Percentiles rank a stretch among this genome's conserved stretches.
phyloP scores from a whole-genome alignment of 2,113 vertebrate genomes.

The Bucco capensis region DNA sequence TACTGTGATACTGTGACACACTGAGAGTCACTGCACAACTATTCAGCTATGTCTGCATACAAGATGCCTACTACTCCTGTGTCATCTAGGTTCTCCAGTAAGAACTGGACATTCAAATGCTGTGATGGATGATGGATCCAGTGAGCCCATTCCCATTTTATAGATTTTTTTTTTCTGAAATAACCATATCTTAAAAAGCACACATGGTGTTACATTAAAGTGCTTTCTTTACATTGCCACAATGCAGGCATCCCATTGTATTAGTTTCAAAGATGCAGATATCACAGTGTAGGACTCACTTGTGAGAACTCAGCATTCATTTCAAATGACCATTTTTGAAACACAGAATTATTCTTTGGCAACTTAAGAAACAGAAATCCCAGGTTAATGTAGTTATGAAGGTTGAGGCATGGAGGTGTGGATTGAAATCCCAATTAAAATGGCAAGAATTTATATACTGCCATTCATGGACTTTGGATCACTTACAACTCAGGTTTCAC shows the following conservation, averaged over 20 bases:
- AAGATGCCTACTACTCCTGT: neutral
- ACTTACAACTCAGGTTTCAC: neutral
- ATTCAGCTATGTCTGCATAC: neutral
- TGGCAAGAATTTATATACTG: neutral
- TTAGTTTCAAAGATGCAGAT: neutral
- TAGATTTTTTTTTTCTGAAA: neutral
- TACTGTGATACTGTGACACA: too few relatives aligned
- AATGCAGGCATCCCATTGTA: neutral
- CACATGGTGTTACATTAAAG: neutral
- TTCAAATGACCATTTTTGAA: neutral
- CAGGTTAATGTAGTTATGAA: neutral
- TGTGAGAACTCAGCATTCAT: neutral
- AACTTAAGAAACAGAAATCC: neutral
- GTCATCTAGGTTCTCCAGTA: neutral
- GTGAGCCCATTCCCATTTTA: neutral
- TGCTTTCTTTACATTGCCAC: neutral
- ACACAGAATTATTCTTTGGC: neutral
- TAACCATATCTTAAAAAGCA: neutral
- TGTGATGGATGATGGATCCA: neutral
- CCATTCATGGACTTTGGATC: neutral
- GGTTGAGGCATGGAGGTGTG: neutral
- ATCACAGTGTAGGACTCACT: neutral
- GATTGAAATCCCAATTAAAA: neutral
- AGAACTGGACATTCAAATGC: neutral
- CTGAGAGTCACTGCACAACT: neutral